Conservation (phyloP, 2,888 invertebrate genomes). For the Glyphotaelius pellucidus region DNA sequence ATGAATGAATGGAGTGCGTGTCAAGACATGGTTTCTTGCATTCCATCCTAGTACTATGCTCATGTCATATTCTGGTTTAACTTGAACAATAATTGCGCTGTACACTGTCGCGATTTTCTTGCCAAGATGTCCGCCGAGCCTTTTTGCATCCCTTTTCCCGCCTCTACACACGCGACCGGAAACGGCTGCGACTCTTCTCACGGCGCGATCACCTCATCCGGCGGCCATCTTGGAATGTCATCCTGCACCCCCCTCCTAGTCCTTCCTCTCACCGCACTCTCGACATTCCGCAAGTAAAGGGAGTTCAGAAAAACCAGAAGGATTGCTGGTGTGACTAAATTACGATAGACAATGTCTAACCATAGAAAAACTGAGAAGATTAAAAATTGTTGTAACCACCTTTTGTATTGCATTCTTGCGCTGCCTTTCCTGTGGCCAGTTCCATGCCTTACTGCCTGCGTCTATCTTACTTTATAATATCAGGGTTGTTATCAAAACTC, state of each 20-base stretch:
- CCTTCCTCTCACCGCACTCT: neutral
- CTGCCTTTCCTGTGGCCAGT: neutral
- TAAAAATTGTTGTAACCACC: neutral
- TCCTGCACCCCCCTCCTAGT: conserved; percentile 14
- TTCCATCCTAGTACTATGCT: too few species aligned
- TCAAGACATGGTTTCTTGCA: neutral
- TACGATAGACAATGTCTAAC: neutral
- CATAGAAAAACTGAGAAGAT: neutral
- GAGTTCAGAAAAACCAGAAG: neutral
- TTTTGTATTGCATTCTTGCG: neutral
- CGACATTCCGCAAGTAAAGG: neutral
- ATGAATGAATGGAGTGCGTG: neutral
- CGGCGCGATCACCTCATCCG: conserved; percentile 19
- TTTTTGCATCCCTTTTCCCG: conserved; percentile 20
- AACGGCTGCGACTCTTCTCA: conserved; percentile 33
- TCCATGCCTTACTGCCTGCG: neutral
- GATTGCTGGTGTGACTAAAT: neutral
- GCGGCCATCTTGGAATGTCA: conserved; percentile 36
- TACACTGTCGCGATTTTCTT: neutral
- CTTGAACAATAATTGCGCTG: neutral
- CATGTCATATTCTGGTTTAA: neutral
- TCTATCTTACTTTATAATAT: neutral
- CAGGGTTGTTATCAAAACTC: neutral
- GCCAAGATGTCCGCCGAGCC: neutral
- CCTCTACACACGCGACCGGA: conserved; percentile 30